Conservation (phyloP, 2,888 invertebrate species). For the Callinectes sapidus region DNA sequence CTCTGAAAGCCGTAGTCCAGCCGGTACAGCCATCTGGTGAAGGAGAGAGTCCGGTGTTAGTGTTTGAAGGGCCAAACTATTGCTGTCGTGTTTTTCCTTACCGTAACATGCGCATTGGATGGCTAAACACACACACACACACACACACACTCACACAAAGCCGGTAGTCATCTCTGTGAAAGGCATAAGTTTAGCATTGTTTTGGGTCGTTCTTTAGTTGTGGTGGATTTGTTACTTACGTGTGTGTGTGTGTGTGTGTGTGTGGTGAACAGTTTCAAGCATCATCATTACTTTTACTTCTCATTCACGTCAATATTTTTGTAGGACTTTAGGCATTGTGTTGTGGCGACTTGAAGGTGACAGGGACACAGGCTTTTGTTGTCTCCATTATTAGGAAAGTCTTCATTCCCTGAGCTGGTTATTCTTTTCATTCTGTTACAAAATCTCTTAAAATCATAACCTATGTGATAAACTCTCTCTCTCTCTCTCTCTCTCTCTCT, state of each 20-base stretch:
- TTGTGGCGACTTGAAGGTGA: not conserved
- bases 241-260: conserved; percentile 33
- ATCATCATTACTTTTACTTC: not conserved
- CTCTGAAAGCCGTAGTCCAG: conserved; percentile 66
- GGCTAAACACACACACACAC: not conserved
- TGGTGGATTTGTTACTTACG: not conserved
- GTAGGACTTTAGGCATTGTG: not conserved
- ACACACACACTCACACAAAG: not conserved
- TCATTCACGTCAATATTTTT: not conserved
- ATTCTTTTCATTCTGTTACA: too few species aligned
- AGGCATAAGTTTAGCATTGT: not conserved
- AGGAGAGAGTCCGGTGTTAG: not conserved
- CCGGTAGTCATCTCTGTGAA: not conserved
- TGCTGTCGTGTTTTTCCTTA: too few species aligned
- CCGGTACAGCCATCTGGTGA: conserved; percentile 71
- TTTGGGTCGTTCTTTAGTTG: not conserved
- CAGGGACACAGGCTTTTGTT: not conserved
- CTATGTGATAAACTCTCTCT: not conserved
- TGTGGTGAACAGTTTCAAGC: not conserved
- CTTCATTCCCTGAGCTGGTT: too few species aligned
- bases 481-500: not conserved
- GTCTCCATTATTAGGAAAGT: not conserved
- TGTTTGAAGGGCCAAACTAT: not conserved
- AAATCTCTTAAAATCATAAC: not conserved
- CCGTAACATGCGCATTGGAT: too few species aligned